These are phyloP conservation scores for Zaprionus taronus DNA, from an alignment of 1,140 invertebrate genomes.

Conservation along the genomic window DNA sequence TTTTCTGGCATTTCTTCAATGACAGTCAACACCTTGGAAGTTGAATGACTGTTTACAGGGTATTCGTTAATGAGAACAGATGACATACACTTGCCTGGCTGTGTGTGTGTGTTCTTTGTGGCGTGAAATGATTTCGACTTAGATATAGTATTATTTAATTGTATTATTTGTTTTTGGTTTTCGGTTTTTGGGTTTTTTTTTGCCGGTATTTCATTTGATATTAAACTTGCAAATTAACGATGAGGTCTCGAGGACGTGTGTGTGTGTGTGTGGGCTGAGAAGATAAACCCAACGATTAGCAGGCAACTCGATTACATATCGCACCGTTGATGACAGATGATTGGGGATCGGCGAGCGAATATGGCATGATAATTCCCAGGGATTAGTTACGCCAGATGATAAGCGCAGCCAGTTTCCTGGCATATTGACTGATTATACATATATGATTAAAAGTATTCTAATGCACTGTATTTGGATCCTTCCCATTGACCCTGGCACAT, in stretches of 20 bases:
- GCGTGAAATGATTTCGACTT: conserved; percentile 27
- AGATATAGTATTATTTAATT: conserved; percentile 26
- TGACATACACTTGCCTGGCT: background rate
- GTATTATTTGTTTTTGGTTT: conserved; percentile 7
- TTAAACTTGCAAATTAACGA: conserved; percentile 25
- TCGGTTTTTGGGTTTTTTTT: background rate
- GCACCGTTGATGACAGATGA: background rate
- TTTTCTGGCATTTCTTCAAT: background rate
- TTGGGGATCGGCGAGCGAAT: background rate
- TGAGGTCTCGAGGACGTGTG: background rate
- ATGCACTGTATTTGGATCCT: background rate
- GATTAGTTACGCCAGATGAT: background rate
- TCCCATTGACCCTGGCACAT: background rate
- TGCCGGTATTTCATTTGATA: conserved; percentile 4
- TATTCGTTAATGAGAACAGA: background rate
- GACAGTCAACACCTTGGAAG: background rate
- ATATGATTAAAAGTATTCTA: background rate
- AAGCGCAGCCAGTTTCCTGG: background rate
- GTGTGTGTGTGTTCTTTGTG: background rate
- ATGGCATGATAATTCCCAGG: background rate
- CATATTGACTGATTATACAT: background rate
- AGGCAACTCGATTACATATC: background rate
- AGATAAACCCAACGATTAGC: background rate
- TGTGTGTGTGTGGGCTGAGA: background rate
- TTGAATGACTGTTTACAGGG: background rate